These are phyloP conservation scores for Cossypha caffra DNA, from an alignment of 2,797 vertebrate species.

Conservation along the genomic window DNA sequence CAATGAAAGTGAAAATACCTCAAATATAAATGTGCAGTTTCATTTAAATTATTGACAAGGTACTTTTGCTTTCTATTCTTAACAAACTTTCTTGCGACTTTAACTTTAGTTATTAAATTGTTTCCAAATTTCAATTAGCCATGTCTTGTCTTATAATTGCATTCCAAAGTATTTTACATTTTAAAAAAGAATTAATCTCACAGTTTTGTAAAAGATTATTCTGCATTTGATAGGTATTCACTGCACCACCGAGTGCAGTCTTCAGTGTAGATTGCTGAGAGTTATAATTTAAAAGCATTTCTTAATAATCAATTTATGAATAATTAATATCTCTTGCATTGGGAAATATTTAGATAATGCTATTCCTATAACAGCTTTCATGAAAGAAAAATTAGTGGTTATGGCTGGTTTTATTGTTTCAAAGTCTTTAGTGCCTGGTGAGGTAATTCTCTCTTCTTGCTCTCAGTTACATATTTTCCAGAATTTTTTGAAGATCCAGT, in stretches of 20 bases:
- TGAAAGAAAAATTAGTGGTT: not conserved
- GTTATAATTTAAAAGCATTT: not conserved
- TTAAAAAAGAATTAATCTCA: not conserved
- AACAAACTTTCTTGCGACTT: not conserved
- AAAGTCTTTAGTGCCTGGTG: not conserved
- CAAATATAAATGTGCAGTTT: not conserved
- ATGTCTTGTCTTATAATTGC: not conserved
- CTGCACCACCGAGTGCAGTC: not conserved
- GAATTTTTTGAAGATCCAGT: not conserved
- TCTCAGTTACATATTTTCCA: not conserved
- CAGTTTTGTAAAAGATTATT: not conserved
- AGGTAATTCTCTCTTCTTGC: not conserved
- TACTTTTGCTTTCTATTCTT: not conserved
- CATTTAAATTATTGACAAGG: not conserved
- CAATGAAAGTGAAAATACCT: not conserved
- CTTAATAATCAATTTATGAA: slow-evolving; percentile 30
- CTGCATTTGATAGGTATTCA: not conserved
- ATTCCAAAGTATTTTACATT: not conserved
- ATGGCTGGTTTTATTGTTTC: not conserved
- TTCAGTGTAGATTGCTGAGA: not conserved
- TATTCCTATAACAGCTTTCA: not conserved
- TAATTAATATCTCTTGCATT: not conserved
- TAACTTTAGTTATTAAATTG: not conserved
- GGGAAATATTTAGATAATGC: not conserved
- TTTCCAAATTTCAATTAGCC: not conserved